Evolutionary conservation across 2,113 vertebrate genomes (phyloP), one percentile per base, ranked within the genome.

Genomic region (Austrofundulus limnaeus): DNA sequence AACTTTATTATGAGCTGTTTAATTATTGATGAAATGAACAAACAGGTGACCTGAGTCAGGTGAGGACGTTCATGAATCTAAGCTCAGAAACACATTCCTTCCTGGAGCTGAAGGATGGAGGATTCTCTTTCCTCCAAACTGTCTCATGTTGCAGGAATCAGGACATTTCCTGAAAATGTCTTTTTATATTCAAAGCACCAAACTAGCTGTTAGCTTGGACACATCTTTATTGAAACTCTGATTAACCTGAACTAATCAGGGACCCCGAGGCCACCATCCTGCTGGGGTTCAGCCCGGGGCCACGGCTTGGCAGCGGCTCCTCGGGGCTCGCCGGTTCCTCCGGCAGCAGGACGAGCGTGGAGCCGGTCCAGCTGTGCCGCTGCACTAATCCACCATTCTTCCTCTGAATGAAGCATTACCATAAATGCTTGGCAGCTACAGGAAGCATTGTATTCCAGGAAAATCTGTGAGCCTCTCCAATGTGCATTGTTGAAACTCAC

Each of bases 341-440:
- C 41, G n/a, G 63, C 78, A 81, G 75, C 71, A 50, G 77, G 58
- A 66, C 3, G 19, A 50, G 25, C 16, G 34, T 85, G 84, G 81
- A 75, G 42, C 66, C 19, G 17, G 9, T 91, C 89, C 86, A 90
- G 86, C 72, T 82, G 77, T 74, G 45, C 70, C 60, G 39, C 75
- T 28, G 70, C 75, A 56, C 77, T 89, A 91, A 91, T 89, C 86
- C 84, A 3, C 79, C 78, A 84, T 87, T 88, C 82, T 89, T 75
- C 54, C 68, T 5, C 71, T 83, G 83, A 90, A 88, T 87, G 83
- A 47, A 61, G 81, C 63, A 84, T 91, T 86, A 88, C 50, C 86
- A 87, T 88, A 84, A 86, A 81, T 16, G 54, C 84, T 89, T 91
- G 90, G 88, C 88, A 86, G 75, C 59, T 0, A 43, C 50, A 74